A percentile compares a stretch with the other conserved stretches of the same genome.
Conservation (phyloP, 2,888 invertebrate genomes). For the Aelia acuminata region DNA sequence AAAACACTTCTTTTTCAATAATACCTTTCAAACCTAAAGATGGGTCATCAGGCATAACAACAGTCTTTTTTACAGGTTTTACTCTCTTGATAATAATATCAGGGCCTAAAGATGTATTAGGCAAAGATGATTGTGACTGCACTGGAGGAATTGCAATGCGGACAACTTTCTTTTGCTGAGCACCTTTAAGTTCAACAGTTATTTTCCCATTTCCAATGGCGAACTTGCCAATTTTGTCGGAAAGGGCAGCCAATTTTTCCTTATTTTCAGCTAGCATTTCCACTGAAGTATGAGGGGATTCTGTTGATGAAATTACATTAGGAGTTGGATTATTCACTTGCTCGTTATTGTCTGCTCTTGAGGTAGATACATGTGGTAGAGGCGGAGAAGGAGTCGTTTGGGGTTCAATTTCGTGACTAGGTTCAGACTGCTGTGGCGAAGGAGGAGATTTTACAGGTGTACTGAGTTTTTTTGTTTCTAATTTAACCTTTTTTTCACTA, state of each 20-base stretch:
- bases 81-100: constrained; percentile 57
- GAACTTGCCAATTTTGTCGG: constrained; percentile 49
- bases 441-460: neutral
- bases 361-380: neutral
- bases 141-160: constrained; percentile 55
- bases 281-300: constrained; percentile 6
- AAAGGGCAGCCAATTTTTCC: constrained; percentile 12
- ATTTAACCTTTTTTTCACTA: neutral
- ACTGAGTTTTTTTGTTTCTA: neutral
- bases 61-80: constrained; percentile 52
- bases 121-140: constrained; percentile 28
- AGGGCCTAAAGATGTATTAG: constrained; percentile 53
- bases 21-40: neutral
- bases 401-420: neutral
- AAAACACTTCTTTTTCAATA: constrained; percentile 42
- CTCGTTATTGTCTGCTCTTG: neutral
- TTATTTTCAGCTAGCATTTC: constrained; percentile 31
- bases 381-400: neutral
- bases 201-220: constrained; percentile 52
- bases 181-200: constrained; percentile 51
- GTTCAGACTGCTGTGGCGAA: neutral
- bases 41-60: constrained; percentile 36
- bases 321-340: neutral
- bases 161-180: constrained; percentile 57
- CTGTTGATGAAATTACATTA: neutral